Evolutionary conservation across 2,113 vertebrate species (phyloP), one percentile per base, ranked within the genome.

Genomic region (Montifringilla adamsi): DNA sequence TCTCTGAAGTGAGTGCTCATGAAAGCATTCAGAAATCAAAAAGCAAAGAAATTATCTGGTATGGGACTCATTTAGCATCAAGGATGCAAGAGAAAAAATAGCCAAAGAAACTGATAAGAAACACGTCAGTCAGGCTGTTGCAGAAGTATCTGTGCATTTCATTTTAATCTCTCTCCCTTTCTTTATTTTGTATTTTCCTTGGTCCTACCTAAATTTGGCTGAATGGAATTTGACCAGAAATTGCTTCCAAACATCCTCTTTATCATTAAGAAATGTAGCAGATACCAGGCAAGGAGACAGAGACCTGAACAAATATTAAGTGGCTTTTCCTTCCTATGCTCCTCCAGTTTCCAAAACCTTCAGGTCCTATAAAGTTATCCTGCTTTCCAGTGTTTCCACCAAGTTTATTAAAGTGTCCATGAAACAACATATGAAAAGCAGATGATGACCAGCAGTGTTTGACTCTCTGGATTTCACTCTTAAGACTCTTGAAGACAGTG

Each of bases 251-350:
- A 4, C 27, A 43, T 63, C 18, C 12, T 59, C 3, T 87, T 82
- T 78, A 19, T 55, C 12, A 4, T 59, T 62, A 82, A 33, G 18
- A 75, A 53, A 37, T 72, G 28, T 46, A 75, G 23, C 23, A 75
- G 22, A 30, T 46, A 22, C 15, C 4, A n/a, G 53, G 2, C 7
- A 81, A 84, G 4, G 33, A 83, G 74, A 22, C 0, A 0, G 11
- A 83, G 10, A 37, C 6, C 4, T n/a, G 35, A 55, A 62, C 8
- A 70, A 66, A 7, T 66, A 44, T 22, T 64, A 41, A 43, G 11
- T 28, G 4, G 0, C 4, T 49, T 81, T 82, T 78, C 10, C 13
- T 23, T 72, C 15, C 18, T 50, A 10, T 8, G 13, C 1, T 75
- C 11, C 11, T 79, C 12, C 52, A 72, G 4, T 55, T 91, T 84